A percentile compares a stretch with the other conserved stretches of the same genome.
Conservation (phyloP, 2,888 invertebrate genomes). For the Poecilobothrus nobilitatus region DNA sequence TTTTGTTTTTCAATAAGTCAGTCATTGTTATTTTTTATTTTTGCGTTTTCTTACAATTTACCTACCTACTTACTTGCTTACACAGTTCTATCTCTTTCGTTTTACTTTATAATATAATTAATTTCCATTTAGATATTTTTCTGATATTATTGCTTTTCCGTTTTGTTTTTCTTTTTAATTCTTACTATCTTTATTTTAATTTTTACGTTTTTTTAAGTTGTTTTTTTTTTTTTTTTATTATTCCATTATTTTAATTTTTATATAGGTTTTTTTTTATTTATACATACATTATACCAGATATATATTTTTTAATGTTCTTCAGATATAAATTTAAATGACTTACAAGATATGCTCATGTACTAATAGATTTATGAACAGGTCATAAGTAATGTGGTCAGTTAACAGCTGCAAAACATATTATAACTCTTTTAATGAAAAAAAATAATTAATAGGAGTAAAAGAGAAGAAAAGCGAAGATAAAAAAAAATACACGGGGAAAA, state of each 20-base stretch:
- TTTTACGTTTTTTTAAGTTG: neutral
- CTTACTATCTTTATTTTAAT: neutral
- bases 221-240: neutral
- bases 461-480: too few relatives aligned
- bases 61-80: too few relatives aligned
- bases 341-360: slow-evolving; percentile 6
- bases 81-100: neutral
- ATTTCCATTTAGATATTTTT: neutral
- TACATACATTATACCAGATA: too few relatives aligned
- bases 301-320: neutral
- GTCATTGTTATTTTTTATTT: too few relatives aligned
- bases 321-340: slow-evolving; percentile 6
- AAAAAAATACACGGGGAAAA: too few relatives aligned
- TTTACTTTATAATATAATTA: neutral
- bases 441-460: neutral
- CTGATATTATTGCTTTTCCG: neutral
- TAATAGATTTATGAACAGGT: slow-evolving; percentile 16
- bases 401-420: slow-evolving; percentile 8
- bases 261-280: too few relatives aligned
- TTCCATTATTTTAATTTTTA: neutral
- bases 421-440: neutral
- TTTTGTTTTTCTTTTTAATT: neutral
- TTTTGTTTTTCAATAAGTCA: too few relatives aligned
- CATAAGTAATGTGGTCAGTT: slow-evolving; percentile 17
- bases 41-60: too few relatives aligned